phyloP scores from a whole-genome alignment of 1,140 invertebrate species.

The Xylocopa sonorina region DNA sequence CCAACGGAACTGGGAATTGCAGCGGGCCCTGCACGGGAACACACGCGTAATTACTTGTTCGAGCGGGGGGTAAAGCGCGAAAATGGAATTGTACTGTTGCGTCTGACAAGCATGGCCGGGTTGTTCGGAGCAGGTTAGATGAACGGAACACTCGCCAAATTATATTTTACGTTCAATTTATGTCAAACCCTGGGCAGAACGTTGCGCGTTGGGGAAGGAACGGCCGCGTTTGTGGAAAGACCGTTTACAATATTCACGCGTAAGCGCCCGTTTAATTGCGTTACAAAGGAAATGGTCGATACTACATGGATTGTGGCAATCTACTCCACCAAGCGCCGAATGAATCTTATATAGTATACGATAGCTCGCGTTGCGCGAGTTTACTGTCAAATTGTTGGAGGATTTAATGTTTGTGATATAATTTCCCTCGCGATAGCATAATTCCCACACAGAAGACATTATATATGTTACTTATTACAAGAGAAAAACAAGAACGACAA shows the following conservation, averaged over 20 bases:
- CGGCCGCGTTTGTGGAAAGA: background rate
- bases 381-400: background rate
- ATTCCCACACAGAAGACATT: background rate
- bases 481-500: background rate
- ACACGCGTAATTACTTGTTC: background rate
- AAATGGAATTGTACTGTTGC: conserved; percentile 1
- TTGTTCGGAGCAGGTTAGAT: background rate
- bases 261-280: conserved; percentile 18
- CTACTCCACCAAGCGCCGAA: background rate
- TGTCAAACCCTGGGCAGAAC: background rate
- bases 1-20: background rate
- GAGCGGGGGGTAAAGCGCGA: background rate
- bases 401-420: background rate
- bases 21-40: background rate
- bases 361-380: background rate
- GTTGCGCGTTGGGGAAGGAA: background rate
- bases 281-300: conserved; percentile 3
- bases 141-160: background rate
- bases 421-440: background rate
- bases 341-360: conserved; percentile 3
- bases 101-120: no score
- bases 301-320: background rate
- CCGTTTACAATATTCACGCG: background rate
- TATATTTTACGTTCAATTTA: conserved; percentile 21
- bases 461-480: no score